Evolutionary conservation across 2,888 invertebrate genomes (phyloP), one percentile per base, ranked within the genome.

Genomic region (Yponomeuta sedellus): DNA sequence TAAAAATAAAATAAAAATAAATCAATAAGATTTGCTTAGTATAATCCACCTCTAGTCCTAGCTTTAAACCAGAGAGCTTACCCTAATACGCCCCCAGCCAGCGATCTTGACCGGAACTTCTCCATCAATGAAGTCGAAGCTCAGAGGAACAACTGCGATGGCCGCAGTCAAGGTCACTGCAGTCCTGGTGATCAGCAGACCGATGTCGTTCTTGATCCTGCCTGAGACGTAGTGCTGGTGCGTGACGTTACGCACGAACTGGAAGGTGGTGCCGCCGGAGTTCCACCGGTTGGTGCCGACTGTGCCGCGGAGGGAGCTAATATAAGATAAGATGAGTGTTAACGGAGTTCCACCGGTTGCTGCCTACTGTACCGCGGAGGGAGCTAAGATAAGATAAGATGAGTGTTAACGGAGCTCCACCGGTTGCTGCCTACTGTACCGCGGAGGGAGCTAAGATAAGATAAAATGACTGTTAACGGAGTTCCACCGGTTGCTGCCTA

Each of bases 151-250:
- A 0, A 68, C 64, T 0, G n/a, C 28, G 5, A 80, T 75, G 2
- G 67, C 28, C 16, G 66, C 52, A 10, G 52, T 69, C 0, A 73
- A 25, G 0, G 1, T 68, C 1, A 85, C 74, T 28, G 69, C 64
- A 0, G 19, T 0, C 1, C 68, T 2, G 0, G 82, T 82, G 66
- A 79, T 71, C 58, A 86, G 76, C 2, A 84, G 0, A 5, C 81
- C 84, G 61, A 86, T 77, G 72, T 87, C 86, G 69, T 84, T 84
- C 75, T 85, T 86, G 74, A 86, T 81, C 67, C 68, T 69, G 3
- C 64, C 0, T 5, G 77, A 25, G 1, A 81, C 69, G 75, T 86
- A 88, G 73, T 82, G 67, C 1, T 74, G 73, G 71, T 89, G 88
- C 28, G 79, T 83, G 10, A 83, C 76, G 75, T 81, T 80, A 57